Percentiles rank a stretch among this genome's conserved stretches.
These are phyloP conservation scores for Coelinius sp. DNA, from an alignment of 2,888 invertebrate genomes.

Conservation along the genomic window DNA sequence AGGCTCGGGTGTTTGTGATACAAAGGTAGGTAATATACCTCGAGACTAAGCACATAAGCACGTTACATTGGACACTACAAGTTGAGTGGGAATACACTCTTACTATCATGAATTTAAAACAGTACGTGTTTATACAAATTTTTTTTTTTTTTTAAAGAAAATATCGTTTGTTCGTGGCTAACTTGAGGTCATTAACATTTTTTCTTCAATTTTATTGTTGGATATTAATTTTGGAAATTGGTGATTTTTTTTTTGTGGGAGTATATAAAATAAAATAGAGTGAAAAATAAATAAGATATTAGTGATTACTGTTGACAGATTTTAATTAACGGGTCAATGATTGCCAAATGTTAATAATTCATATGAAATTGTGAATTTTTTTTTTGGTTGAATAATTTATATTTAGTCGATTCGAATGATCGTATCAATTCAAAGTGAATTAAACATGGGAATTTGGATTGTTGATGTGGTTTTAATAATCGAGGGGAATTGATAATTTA, in stretches of 20 bases:
- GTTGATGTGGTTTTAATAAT: too few species aligned
- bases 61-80: constrained; percentile 57
- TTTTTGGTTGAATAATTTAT: neutral
- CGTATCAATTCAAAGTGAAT: neutral
- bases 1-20: constrained; percentile 55
- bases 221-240: neutral
- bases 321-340: neutral
- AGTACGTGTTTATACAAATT: constrained; percentile 1
- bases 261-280: neutral
- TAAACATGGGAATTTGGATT: neutral
- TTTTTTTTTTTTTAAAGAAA: neutral
- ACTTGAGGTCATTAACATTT: neutral
- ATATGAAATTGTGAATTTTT: neutral
- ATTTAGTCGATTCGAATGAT: neutral
- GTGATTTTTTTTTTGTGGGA: neutral
- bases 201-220: neutral
- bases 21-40: constrained; percentile 54
- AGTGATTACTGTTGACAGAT: neutral
- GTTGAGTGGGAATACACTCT: constrained; percentile 55
- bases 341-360: neutral
- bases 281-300: neutral
- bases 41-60: constrained; percentile 52
- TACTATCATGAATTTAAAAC: constrained; percentile 25
- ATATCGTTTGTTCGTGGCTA: too few species aligned
- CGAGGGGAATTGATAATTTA: too few species aligned